These are phyloP conservation scores for Alexandromys fortis DNA, from an alignment of 2,113 vertebrate species.

Conservation along the genomic window DNA sequence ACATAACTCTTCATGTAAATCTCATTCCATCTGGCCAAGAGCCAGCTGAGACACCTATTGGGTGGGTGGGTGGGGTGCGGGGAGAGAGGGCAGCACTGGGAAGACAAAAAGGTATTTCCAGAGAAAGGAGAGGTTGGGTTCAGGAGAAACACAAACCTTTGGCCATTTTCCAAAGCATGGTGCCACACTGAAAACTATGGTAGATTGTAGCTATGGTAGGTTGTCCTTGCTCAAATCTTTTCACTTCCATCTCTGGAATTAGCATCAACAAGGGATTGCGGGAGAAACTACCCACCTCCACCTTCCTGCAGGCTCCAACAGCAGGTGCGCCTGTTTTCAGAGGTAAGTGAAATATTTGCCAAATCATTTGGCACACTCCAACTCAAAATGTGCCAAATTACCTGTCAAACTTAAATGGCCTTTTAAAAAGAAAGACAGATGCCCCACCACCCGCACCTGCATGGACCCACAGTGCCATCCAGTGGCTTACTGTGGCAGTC, in stretches of 20 bases:
- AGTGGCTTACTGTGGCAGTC: slow-evolving; percentile 65
- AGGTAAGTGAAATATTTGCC: slow-evolving; percentile 83
- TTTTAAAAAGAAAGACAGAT: slow-evolving; percentile 81
- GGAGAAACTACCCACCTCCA: slow-evolving; percentile 45
- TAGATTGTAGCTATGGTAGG: neutral
- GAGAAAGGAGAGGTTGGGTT: neutral
- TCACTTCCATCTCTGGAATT: slow-evolving; percentile 69
- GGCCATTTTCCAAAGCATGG: slow-evolving; percentile 12
- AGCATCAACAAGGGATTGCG: neutral
- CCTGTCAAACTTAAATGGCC: slow-evolving; percentile 80
- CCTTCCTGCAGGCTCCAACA: slow-evolving; percentile 70
- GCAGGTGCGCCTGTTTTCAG: slow-evolving; percentile 86
- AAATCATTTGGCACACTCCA: slow-evolving; percentile 85
- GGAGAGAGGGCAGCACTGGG: neutral
- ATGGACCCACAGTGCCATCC: slow-evolving; percentile 84
- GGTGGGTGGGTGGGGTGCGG: neutral
- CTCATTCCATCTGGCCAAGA: slow-evolving; percentile 1
- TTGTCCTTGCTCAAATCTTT: slow-evolving; percentile 25
- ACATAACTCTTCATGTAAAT: slow-evolving; percentile 41
- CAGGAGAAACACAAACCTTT: neutral
- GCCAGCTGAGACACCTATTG: slow-evolving; percentile 15
- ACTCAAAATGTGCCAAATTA: slow-evolving; percentile 84
- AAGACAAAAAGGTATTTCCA: slow-evolving; percentile 15
- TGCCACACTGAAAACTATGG: neutral
- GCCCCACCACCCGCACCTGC: neutral